Evolutionary conservation across 2,113 vertebrate genomes (phyloP).

Genomic region (Taurulus bubalis): DNA sequence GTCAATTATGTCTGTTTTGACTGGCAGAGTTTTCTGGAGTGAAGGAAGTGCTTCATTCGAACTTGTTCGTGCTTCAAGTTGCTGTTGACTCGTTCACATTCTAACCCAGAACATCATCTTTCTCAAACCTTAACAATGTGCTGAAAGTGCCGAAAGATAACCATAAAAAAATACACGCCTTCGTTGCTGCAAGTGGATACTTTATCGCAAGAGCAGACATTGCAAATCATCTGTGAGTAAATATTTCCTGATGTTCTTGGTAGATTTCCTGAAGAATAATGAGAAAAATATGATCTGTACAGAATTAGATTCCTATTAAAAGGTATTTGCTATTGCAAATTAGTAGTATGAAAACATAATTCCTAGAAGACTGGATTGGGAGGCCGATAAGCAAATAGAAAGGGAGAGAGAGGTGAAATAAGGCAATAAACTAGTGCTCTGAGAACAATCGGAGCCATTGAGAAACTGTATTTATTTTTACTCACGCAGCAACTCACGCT

Average conservation of each 20-base stretch:
- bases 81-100: not conserved
- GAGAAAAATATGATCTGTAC: not conserved
- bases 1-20: not conserved
- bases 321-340: not conserved
- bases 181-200: not conserved
- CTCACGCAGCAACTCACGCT: conserved; percentile 22
- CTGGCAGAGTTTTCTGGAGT: not conserved
- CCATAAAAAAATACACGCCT: not conserved
- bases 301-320: not conserved
- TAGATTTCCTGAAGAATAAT: not conserved
- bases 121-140: not conserved
- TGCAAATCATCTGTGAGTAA: not conserved
- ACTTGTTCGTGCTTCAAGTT: not conserved
- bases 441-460: not conserved
- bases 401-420: not conserved
- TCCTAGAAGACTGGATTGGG: not conserved
- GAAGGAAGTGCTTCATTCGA: not conserved
- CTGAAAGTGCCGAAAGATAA: no score
- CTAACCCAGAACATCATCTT: not conserved
- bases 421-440: not conserved
- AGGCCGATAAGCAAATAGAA: not conserved
- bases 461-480: conserved; percentile 13
- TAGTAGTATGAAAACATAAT: not conserved
- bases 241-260: not conserved
- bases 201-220: not conserved